Percentiles rank a stretch among this genome's conserved stretches.
Conservation (phyloP, 2,888 invertebrate species). For the Caenorhabditis sp. region DNA sequence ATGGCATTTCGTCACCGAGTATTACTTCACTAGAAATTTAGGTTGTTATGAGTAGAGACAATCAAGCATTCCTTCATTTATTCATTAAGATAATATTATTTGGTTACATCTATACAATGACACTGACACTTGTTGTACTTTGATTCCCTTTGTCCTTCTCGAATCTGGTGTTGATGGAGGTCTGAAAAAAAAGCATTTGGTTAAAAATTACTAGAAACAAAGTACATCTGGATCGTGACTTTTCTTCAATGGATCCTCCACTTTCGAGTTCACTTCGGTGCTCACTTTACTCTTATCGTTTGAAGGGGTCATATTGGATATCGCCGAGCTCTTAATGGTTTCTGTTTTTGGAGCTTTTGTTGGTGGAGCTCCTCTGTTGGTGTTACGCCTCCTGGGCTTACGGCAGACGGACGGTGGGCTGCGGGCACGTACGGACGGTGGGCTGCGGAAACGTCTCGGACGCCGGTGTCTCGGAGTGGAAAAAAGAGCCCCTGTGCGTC, state of each 20-base stretch:
- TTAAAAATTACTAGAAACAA: background rate
- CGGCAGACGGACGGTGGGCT: too few species aligned
- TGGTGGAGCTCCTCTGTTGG: background rate
- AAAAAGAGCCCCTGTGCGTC: too few species aligned
- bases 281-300: too few species aligned
- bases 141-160: conserved; percentile 2
- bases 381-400: too few species aligned
- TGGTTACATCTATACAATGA: background rate
- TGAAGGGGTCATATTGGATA: too few species aligned
- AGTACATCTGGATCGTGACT: background rate
- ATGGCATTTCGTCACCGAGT: conserved; percentile 52
- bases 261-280: background rate
- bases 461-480: too few species aligned
- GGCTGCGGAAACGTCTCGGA: too few species aligned
- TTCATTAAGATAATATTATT: too few species aligned
- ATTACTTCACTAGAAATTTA: conserved; percentile 54
- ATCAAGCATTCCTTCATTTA: background rate
- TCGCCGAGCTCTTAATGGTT: too few species aligned
- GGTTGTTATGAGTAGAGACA: conserved; percentile 53
- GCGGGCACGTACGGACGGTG: too few species aligned
- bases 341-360: background rate
- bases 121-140: conserved; percentile 5
- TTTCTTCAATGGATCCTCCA: background rate
- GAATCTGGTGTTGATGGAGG: conserved; percentile 16
- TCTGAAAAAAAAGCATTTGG: background rate